A percentile compares a stretch with the other conserved stretches of the same genome.
Evolutionary conservation across 2,113 vertebrate genomes (phyloP).

Genomic region (Dromas ardeola): DNA sequence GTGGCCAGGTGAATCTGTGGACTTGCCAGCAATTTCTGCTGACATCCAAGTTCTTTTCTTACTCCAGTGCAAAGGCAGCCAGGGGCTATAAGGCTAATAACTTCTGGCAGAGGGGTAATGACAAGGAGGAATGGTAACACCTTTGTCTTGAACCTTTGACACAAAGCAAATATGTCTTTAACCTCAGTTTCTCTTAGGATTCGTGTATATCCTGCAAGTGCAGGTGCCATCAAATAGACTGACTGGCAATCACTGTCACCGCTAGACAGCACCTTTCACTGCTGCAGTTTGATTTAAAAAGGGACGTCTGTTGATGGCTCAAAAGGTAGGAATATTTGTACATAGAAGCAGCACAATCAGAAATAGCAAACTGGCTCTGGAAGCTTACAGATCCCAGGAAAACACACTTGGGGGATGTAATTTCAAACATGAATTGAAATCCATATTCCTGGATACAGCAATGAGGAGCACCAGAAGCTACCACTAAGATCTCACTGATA

Average conservation of each 20-base stretch:
- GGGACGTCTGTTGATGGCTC: background rate
- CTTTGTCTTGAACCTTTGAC: background rate
- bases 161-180: background rate
- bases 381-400: background rate
- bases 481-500: background rate
- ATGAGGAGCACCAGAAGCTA: background rate
- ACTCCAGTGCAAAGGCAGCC: background rate
- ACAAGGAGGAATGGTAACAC: background rate
- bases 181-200: background rate
- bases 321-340: background rate
- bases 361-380: background rate
- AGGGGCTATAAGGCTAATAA: background rate
- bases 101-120: background rate
- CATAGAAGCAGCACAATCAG: background rate
- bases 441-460: background rate
- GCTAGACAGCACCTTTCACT: background rate
- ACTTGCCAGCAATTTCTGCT: background rate
- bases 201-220: background rate
- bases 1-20: background rate
- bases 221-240: background rate
- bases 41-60: background rate
- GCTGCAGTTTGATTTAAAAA: background rate
- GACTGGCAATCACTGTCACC: background rate
- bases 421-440: background rate
- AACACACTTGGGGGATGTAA: background rate